A percentile compares a stretch with the other conserved stretches of the same genome.
Evolutionary conservation across 2,888 invertebrate species (phyloP).

Genomic region (Zaprionus obscuricornis): DNA sequence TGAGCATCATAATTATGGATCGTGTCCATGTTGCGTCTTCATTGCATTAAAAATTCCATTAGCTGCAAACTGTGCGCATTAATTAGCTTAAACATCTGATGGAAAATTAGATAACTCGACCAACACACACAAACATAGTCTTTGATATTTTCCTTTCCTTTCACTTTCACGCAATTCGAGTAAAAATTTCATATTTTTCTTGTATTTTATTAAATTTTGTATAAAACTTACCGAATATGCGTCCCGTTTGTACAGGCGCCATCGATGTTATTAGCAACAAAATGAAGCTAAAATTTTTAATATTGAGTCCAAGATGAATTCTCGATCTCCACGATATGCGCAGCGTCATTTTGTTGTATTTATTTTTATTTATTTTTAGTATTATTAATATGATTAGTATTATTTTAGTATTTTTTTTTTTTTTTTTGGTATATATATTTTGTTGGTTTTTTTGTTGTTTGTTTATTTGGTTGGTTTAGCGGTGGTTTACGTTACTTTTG

Average conservation of each 20-base stretch:
- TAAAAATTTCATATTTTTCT: too few relatives aligned
- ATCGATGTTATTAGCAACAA: constrained; percentile 79
- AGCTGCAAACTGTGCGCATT: constrained; percentile 64
- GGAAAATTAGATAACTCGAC: constrained; percentile 35
- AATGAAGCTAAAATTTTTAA: constrained; percentile 81
- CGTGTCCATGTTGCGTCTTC: constrained; percentile 54
- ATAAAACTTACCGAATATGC: constrained; percentile 83
- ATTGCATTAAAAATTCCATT: constrained; percentile 78
- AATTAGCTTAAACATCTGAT: constrained; percentile 56
- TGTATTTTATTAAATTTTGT: too few relatives aligned
- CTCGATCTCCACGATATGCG: constrained; percentile 82
- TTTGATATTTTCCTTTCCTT: too few relatives aligned
- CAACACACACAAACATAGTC: too few relatives aligned
- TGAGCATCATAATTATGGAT: constrained; percentile 45
- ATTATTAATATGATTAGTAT: constrained; percentile 27
- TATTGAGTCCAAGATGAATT: constrained; percentile 83
- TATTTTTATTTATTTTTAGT: constrained; percentile 1
- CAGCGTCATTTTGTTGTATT: constrained; percentile 79
- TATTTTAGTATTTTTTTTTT: constrained; percentile 4
- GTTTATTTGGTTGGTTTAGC: constrained; percentile 37
- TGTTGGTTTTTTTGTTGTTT: constrained; percentile 47
- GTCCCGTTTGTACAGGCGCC: constrained; percentile 75
- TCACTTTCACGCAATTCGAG: too few relatives aligned
- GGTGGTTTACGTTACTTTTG: constrained; percentile 67
- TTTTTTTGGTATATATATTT: constrained; percentile 21